A percentile compares a stretch with the other conserved stretches of the same genome.
phyloP scores from a whole-genome alignment of 2,113 vertebrate genomes.

The Arenaria interpres region DNA sequence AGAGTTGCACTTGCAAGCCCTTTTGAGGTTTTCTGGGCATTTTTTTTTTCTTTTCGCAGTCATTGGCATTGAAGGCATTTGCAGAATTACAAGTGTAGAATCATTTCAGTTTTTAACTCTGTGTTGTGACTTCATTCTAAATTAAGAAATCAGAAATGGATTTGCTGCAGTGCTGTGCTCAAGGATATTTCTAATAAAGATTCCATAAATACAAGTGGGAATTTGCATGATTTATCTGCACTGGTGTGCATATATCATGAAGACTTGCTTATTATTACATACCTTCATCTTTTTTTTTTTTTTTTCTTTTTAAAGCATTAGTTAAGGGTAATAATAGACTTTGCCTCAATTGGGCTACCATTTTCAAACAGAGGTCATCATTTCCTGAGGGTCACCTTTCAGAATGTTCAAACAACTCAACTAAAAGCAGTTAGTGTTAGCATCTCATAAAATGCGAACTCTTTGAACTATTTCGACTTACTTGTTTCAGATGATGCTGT shows the following conservation, averaged over 20 bases:
- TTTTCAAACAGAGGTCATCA: not conserved
- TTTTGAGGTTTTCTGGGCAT: not conserved
- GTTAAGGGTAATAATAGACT: not conserved
- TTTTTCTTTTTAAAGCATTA: not conserved
- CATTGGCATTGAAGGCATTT: not conserved
- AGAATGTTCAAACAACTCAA: not conserved
- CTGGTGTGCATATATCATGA: not conserved
- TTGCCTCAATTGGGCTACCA: not conserved
- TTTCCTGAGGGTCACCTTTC: not conserved
- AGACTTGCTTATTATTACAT: not conserved
- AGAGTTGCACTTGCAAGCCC: not conserved
- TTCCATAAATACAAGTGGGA: not conserved
- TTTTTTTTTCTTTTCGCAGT: not conserved
- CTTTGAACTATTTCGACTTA: not conserved
- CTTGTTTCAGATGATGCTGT: constrained; percentile 3
- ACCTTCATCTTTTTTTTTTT: not conserved
- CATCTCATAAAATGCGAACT: not conserved
- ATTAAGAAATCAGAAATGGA: not conserved
- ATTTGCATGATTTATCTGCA: not conserved
- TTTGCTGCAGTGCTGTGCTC: not conserved
- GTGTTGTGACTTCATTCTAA: not conserved
- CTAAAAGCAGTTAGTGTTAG: not conserved
- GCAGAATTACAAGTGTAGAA: not conserved
- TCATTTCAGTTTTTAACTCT: not conserved
- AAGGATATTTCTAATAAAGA: not conserved